Conservation (phyloP, 2,797 vertebrate genomes). For the Sebastes hubbsi region DNA sequence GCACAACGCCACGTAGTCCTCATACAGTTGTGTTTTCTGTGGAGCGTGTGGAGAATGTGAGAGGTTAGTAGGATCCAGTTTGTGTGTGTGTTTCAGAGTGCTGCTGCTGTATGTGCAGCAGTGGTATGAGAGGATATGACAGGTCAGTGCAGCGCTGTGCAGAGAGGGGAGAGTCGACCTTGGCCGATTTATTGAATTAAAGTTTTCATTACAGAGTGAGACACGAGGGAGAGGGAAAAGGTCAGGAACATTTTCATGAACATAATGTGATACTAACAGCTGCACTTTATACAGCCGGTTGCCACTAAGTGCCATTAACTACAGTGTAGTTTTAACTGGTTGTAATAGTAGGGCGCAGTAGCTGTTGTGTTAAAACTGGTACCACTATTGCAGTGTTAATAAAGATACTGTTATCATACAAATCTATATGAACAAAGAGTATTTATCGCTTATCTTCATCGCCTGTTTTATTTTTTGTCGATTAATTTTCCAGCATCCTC, state of each 20-base stretch:
- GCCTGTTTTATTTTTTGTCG: background rate
- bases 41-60: conserved; percentile 3
- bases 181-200: conserved; percentile 57
- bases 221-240: conserved; percentile 16
- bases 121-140: conserved; percentile 31
- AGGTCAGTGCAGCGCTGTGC: conserved; percentile 21
- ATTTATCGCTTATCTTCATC: background rate
- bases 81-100: background rate
- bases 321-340: background rate
- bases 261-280: background rate
- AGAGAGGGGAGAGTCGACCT: conserved; percentile 39
- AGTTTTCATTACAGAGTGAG: conserved; percentile 39
- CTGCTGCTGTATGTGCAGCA: background rate
- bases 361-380: background rate
- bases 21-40: conserved; percentile 2
- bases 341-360: accelerated
- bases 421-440: background rate
- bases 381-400: background rate
- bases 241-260: conserved; percentile 13
- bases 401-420: background rate
- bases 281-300: background rate
- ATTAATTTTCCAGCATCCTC: background rate
- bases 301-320: background rate
- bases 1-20: background rate
- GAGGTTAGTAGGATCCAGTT: background rate